Evolutionary conservation across 2,888 invertebrate species (phyloP).

Genomic region (Junonia oenone): DNA sequence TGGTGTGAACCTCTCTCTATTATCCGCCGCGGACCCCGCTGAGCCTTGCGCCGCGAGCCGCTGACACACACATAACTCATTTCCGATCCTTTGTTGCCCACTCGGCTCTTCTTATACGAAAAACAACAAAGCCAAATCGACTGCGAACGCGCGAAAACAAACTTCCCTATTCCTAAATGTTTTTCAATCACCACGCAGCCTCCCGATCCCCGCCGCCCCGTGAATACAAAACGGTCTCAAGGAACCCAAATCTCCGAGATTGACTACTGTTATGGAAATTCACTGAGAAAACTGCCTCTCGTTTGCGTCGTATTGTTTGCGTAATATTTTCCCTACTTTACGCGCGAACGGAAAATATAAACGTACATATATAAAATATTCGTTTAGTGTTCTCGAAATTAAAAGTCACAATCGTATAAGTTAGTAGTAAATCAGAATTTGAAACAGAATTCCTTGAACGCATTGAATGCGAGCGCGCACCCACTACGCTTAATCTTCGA

Average conservation of each 20-base stretch:
- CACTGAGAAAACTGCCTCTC: slow-evolving; percentile 37
- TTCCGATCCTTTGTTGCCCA: slow-evolving; percentile 36
- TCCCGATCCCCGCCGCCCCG: slow-evolving; percentile 42
- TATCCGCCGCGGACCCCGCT: slow-evolving; percentile 55
- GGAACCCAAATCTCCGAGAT: slow-evolving; percentile 37
- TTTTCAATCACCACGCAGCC: slow-evolving; percentile 34
- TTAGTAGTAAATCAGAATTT: slow-evolving; percentile 15
- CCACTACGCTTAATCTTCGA: slow-evolving; percentile 63
- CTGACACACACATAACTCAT: slow-evolving; percentile 39
- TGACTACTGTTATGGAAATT: slow-evolving; percentile 53
- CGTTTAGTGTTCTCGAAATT: background rate
- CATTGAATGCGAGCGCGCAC: slow-evolving; percentile 37
- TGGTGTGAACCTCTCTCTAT: slow-evolving; percentile 63
- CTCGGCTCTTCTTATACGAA: slow-evolving; percentile 27
- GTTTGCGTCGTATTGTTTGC: slow-evolving; percentile 41
- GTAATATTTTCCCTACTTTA: slow-evolving; percentile 1
- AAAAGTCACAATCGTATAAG: background rate
- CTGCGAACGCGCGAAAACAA: slow-evolving; percentile 31
- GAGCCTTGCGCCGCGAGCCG: slow-evolving; percentile 49
- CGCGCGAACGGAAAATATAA: background rate
- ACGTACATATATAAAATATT: background rate
- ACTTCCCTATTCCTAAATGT: slow-evolving; percentile 32
- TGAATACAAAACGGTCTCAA: slow-evolving; percentile 49
- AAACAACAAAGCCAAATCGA: slow-evolving; percentile 18
- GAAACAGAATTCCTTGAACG: slow-evolving; percentile 16